Evolutionary conservation across 2,797 vertebrate species (phyloP).

Genomic region (Poliocrania exsul): DNA sequence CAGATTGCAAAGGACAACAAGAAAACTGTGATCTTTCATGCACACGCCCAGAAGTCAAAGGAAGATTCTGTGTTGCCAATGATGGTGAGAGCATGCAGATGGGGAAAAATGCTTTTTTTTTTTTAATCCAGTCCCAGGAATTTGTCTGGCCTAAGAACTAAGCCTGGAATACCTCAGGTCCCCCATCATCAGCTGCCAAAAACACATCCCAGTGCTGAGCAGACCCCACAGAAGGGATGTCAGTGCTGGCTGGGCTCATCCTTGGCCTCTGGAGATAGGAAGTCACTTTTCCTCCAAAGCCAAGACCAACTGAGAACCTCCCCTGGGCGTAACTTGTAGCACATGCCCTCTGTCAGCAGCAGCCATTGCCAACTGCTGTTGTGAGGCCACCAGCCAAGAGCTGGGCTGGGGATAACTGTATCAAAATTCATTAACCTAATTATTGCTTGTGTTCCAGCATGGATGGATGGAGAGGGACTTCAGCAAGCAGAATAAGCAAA

Average conservation of each 20-base stretch:
- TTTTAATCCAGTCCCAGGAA: not conserved
- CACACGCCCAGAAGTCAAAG: not conserved
- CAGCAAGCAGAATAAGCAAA: not conserved
- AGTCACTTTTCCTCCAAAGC: not conserved
- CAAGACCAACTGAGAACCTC: not conserved
- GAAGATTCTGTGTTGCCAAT: not conserved
- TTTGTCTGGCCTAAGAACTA: not conserved
- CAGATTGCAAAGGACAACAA: not conserved
- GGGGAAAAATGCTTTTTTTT: not conserved
- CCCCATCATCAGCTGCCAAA: not conserved
- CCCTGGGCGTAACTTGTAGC: not conserved
- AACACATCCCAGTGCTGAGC: not conserved
- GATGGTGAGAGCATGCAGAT: not conserved
- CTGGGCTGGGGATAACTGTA: not conserved
- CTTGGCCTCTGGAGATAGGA: not conserved
- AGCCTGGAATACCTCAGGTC: accelerated
- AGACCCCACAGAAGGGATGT: not conserved
- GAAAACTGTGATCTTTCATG: not conserved
- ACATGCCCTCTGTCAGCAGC: not conserved
- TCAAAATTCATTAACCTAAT: not conserved
- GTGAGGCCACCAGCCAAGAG: not conserved
- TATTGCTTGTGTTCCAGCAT: not conserved
- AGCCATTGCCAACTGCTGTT: not conserved
- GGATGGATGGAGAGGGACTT: not conserved
- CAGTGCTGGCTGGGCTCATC: accelerated